Evolutionary conservation across 1,140 invertebrate genomes (phyloP), one percentile per base, ranked within the genome.

Genomic region (Holcopasites calliopsidis): DNA sequence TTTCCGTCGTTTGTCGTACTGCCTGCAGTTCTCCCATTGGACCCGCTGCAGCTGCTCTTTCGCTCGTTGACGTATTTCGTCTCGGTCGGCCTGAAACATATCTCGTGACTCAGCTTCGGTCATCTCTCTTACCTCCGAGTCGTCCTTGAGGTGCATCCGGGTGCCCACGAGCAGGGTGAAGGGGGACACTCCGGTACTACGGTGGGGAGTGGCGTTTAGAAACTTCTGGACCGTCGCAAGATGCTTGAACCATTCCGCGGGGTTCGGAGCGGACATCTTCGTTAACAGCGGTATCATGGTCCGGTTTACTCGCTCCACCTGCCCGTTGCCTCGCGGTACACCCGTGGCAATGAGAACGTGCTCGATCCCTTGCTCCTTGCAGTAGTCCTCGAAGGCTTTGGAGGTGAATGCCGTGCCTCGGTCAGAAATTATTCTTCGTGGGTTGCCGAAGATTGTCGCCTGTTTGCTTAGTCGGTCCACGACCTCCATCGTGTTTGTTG

Each of bases 101-200:
- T 44, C 38, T 6, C 0, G 40, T 13, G 33, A 47, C 69, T 47
- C 33, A 10, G 23, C 77, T 64, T 82, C 72, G 0, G 84, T 60
- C 2, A 83, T 18, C 38, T 86, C 69, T 49, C 35, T 65, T 3
- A 89, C 50, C n/a, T 54, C 13, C 7, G 76, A 38, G 47, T 89
- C 85, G 49, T 85, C 76, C 35, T 69, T 82, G 10, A 26, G 49
- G 75, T 69, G 82, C 78, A 90, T 87, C 55, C 85, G 77, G 1
- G 80, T 77, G 11, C 87, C 86, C 47, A 82, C 72, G 13, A 91
- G 28, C 8, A 91, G 4, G 40, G 89, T 54, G 73, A 90, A 90
- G 3, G 87, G 90, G 6, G 87, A 85, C 0, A 23, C 80, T 5
- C 79, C 79, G 0, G 87, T 89, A 52, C 84, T 87, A 62, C 87